Evolutionary conservation across 2,888 invertebrate species (phyloP).

Genomic region (Chrysina gloriosa): DNA sequence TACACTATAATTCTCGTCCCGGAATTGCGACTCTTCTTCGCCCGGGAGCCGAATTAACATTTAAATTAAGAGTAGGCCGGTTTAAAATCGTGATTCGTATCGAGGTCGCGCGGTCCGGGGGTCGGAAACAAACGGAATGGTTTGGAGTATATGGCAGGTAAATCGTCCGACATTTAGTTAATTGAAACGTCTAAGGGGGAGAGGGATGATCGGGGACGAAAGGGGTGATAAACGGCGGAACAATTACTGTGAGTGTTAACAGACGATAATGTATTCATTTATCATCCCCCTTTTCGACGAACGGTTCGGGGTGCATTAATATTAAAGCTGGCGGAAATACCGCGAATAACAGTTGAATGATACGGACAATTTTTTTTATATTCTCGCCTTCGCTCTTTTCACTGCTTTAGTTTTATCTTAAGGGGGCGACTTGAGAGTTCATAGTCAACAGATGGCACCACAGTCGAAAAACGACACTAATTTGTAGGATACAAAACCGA

Average conservation of each 20-base stretch:
- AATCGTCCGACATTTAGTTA: conserved; percentile 67
- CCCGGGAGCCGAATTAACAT: conserved; percentile 55
- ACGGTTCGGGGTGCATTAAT: conserved; percentile 2
- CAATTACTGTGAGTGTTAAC: conserved; percentile 67
- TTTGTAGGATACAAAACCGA: no score
- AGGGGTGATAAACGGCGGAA: conserved; percentile 61
- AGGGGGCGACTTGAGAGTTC: no score
- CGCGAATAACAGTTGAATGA: not conserved
- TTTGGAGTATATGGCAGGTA: conserved; percentile 57
- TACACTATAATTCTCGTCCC: not conserved
- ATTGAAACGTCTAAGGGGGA: conserved; percentile 65
- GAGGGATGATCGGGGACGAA: conserved; percentile 47
- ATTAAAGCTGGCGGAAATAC: conserved; percentile 6
- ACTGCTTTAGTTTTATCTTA: no score
- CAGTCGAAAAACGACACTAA: no score
- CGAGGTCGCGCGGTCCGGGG: conserved; percentile 41
- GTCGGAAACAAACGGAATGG: conserved; percentile 58
- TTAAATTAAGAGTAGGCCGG: conserved; percentile 60
- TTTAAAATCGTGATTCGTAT: conserved; percentile 36
- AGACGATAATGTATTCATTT: conserved; percentile 66
- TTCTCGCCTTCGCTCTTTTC: no score
- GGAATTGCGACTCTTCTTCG: not conserved
- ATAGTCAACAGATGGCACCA: no score
- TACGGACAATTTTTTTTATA: no score
- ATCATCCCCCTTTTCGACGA: conserved; percentile 47